Percentiles rank a stretch among this genome's conserved stretches.
These are phyloP conservation scores for Crepidodera aurea DNA, from an alignment of 2,888 invertebrate species.

Conservation along the genomic window DNA sequence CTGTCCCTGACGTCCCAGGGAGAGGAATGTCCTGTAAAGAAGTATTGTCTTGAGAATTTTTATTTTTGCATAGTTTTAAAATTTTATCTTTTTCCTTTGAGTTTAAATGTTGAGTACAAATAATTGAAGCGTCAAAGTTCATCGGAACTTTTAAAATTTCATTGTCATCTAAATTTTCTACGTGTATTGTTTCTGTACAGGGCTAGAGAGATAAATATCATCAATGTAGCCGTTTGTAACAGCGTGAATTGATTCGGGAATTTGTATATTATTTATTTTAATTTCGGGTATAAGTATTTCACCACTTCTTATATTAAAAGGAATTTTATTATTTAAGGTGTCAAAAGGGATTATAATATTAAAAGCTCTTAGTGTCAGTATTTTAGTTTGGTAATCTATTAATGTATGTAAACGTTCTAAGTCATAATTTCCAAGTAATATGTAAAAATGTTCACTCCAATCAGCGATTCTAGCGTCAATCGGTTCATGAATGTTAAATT, in stretches of 20 bases:
- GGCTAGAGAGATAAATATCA: not conserved
- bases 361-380: not conserved
- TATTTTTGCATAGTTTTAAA: not conserved
- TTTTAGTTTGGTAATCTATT: not conserved
- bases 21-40: no score
- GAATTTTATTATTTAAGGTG: not conserved
- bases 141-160: not conserved
- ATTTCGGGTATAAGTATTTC: constrained; percentile 1
- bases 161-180: not conserved
- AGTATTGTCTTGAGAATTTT: no score
- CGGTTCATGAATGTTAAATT: not conserved
- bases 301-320: not conserved
- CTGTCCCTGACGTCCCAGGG: no score
- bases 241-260: not conserved
- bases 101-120: not conserved
- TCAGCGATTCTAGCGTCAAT: constrained; percentile 6
- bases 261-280: constrained; percentile 2
- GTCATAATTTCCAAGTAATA: not conserved
- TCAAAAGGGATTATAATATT: not conserved
- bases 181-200: not conserved
- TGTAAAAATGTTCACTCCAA: not conserved
- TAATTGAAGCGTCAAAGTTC: constrained; percentile 4
- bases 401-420: not conserved
- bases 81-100: constrained; percentile 5
- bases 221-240: constrained; percentile 5